Evolutionary conservation across 2,797 vertebrate species (phyloP), one percentile per base, ranked within the genome.

Genomic region (Lycodopsis pacificus): DNA sequence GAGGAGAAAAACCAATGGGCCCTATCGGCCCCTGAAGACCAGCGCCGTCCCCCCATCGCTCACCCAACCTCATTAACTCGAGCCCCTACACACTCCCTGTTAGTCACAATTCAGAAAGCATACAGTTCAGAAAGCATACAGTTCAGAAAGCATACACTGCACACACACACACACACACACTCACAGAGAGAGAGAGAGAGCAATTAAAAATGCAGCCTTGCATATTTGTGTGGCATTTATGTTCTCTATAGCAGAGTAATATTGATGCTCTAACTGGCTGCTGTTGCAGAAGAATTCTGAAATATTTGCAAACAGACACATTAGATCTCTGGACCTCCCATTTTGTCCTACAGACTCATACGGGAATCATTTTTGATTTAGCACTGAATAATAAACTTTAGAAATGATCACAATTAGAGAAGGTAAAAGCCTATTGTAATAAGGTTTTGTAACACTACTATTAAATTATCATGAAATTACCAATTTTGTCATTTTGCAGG

Each of bases 61-160:
- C 82, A 88, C 80, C 80, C 84, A 89, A 86, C 83, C 92, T 89
- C 88, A 93, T 92, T 92, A 93, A 88, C 90, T 91, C 49, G 14
- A 86, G 86, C 87, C 76, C 81, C 86, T 86, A 82, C 83, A 85
- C 89, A 77, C 77, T 91, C 85, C 63, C 81, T 89, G 91, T 94
- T 92, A 93, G 90, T 91, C 90, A 94, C 92, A 92, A 92, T 80
- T 93, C 93, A 93, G 89, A 92, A 92, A 92, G 90, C 92, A 86
- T 90, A 83, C 71, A 88, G 88, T 86, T 77, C 75, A 86, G 59
- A 79, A 64, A 69, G 73, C 80, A 86, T 90, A 83, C 71, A 88
- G 88, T 86, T 77, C 75, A 86, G 59, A 79, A 64, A 69, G 73
- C 80, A 80, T 48, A 40, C 54, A 57, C 49, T 53, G 20, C 62